phyloP scores from a whole-genome alignment of 35 echinoderm and acorn worm species.

The Nesometra sesokonis region DNA sequence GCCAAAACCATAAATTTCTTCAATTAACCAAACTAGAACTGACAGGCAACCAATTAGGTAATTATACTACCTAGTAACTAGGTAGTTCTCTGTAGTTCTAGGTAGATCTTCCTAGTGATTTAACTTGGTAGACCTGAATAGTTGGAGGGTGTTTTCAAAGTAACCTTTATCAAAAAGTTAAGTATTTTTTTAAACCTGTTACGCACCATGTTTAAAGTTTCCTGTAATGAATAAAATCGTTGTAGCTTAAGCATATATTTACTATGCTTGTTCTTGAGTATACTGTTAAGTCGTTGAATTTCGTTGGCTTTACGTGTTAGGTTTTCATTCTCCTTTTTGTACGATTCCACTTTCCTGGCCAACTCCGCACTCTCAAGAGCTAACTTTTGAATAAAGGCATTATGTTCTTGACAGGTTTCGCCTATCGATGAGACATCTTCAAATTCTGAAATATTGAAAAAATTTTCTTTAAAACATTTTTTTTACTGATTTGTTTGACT shows the following conservation, averaged over 20 bases:
- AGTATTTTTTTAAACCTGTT: no score
- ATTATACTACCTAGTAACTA: no score
- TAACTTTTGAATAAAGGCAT: not conserved
- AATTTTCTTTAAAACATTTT: not conserved
- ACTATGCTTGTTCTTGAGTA: not conserved
- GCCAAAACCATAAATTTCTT: no score
- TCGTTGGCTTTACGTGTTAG: not conserved
- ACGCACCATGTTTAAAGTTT: not conserved
- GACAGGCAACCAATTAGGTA: no score
- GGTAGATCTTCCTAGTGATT: no score
- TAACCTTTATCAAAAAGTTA: no score
- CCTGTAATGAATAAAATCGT: not conserved
- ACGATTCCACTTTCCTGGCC: not conserved
- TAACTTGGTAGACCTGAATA: no score
- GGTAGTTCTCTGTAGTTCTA: no score
- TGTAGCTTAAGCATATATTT: not conserved
- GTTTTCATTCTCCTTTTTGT: not conserved
- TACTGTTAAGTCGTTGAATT: not conserved
- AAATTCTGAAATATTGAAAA: not conserved
- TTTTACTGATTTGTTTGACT: no score
- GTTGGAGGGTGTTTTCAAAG: no score
- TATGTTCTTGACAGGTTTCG: not conserved
- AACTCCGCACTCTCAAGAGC: not conserved
- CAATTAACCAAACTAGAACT: no score
- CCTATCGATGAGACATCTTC: not conserved